Percentiles rank a stretch among this genome's conserved stretches.
These are phyloP conservation scores for western clawed frog (Xenopus tropicalis) DNA, from an alignment of 2,113 vertebrate species.

Conservation along the genomic window DNA sequence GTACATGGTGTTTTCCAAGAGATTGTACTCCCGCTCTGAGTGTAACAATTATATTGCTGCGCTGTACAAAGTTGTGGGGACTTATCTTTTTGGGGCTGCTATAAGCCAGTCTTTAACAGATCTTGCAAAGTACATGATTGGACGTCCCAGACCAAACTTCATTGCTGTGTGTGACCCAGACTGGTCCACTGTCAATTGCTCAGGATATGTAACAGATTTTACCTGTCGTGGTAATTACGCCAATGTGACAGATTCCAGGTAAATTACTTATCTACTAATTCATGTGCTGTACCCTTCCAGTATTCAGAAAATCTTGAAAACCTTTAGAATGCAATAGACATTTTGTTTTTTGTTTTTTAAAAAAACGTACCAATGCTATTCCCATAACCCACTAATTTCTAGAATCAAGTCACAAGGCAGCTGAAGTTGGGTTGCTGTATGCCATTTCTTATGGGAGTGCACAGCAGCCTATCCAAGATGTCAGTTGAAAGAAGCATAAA, in stretches of 20 bases:
- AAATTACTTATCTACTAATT: background rate
- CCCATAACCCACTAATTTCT: too few relatives aligned
- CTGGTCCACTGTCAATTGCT: conserved; percentile 71
- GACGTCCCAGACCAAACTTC: conserved; percentile 89
- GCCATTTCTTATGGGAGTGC: too few relatives aligned
- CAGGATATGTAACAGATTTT: conserved; percentile 69
- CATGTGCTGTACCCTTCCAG: too few relatives aligned
- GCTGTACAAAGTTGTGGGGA: conserved; percentile 84
- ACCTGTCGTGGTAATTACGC: conserved; percentile 75
- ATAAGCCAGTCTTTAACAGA: conserved; percentile 88
- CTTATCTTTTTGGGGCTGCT: conserved; percentile 75
- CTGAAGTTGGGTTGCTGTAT: too few relatives aligned
- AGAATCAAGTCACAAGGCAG: too few relatives aligned
- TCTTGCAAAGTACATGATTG: conserved; percentile 89
- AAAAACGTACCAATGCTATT: too few relatives aligned
- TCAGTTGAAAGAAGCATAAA: too few relatives aligned
- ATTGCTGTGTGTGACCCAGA: conserved; percentile 80
- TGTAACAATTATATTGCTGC: conserved; percentile 90
- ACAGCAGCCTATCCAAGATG: too few relatives aligned
- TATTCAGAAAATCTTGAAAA: too few relatives aligned
- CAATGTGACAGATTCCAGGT: conserved; percentile 87
- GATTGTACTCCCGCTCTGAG: conserved; percentile 80
- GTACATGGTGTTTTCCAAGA: conserved; percentile 81
- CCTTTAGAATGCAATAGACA: too few relatives aligned
- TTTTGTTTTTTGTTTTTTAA: too few relatives aligned